Evolutionary conservation across 2,888 invertebrate species (phyloP), one percentile per base, ranked within the genome.

Genomic region (Lasioglossum leucozonium): DNA sequence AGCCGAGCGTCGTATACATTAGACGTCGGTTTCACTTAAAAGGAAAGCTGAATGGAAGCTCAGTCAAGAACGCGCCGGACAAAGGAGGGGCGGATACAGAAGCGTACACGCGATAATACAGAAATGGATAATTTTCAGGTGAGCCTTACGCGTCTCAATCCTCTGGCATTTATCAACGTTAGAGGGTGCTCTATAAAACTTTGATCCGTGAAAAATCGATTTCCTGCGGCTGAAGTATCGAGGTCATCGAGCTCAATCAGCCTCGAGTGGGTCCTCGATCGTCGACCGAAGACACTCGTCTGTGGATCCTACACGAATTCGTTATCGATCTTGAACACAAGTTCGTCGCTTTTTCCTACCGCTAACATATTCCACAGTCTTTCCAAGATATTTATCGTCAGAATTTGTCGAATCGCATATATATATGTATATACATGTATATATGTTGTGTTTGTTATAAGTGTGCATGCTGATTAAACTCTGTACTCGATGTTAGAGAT

Each of bases 111-210:
- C 69, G 78, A 72, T 69, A 30, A 62, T 30, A 62, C 62, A 73
- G 67, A 79, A 74, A 69, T 69, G 44, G 44, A 58, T 62, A 62
- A 62, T 67, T 65, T 37, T 65, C 74, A n/a, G 72, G 72, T 72
- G 69, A 76, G 77, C 86, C 91, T 91, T 91, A 91, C 91, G 88
- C 90, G 90, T 79, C 88, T 79, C 85, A 76, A 77, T 81, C 90
- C 89, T 82, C 71, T 69, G 78, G 58, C 75, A 73, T 73, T 55
- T 75, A 84, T 85, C 78, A 84, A 84, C 82, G 89, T 88, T 82
- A 91, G 79, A 76, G 89, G 89, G 75, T 89, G 91, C 82, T 88
- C 80, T 84, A 89, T 75, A 82, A 90, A 81, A 77, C 87, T 79
- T 81, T 88, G 81, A 69, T 87, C 87, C 86, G 78, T 89, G 75